A percentile compares a stretch with the other conserved stretches of the same genome.
Conservation (phyloP, 1,140 invertebrate species). For the Conus betulinus region DNA sequence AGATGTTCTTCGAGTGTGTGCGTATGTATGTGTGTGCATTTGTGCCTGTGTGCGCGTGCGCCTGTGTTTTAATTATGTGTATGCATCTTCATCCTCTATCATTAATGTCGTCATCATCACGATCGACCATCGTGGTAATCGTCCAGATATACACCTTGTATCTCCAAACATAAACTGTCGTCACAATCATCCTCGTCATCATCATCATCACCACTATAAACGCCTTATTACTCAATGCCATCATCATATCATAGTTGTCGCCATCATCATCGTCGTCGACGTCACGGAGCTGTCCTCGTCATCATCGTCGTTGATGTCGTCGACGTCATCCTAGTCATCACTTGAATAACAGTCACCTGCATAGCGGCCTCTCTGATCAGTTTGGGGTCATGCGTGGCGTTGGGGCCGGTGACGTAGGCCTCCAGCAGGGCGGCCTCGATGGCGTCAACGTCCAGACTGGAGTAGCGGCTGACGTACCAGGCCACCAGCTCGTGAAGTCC, state of each 20-base stretch:
- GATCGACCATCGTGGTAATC: neutral
- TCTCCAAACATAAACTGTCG: too few relatives aligned
- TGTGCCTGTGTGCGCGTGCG: neutral
- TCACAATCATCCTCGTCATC: too few relatives aligned
- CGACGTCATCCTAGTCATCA: too few relatives aligned
- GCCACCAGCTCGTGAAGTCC: neutral
- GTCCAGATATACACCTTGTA: neutral
- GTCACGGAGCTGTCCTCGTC: too few relatives aligned
- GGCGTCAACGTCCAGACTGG: neutral
- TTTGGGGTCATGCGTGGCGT: neutral
- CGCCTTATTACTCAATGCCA: too few relatives aligned
- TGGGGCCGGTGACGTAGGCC: slow-evolving; percentile 1
- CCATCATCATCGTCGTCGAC: too few relatives aligned
- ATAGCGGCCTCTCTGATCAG: slow-evolving; percentile 6
- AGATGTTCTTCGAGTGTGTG: neutral
- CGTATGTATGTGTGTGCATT: neutral
- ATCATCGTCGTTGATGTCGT: too few relatives aligned
- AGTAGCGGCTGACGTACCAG: neutral
- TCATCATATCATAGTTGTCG: too few relatives aligned
- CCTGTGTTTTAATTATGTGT: neutral
- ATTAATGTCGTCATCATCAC: too few relatives aligned
- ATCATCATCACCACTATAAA: too few relatives aligned
- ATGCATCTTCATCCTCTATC: neutral
- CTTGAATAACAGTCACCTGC: neutral
- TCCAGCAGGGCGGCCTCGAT: neutral